Percentiles rank a stretch among this genome's conserved stretches.
phyloP scores from a whole-genome alignment of 1,140 invertebrate species.

The Nomia melanderi region DNA sequence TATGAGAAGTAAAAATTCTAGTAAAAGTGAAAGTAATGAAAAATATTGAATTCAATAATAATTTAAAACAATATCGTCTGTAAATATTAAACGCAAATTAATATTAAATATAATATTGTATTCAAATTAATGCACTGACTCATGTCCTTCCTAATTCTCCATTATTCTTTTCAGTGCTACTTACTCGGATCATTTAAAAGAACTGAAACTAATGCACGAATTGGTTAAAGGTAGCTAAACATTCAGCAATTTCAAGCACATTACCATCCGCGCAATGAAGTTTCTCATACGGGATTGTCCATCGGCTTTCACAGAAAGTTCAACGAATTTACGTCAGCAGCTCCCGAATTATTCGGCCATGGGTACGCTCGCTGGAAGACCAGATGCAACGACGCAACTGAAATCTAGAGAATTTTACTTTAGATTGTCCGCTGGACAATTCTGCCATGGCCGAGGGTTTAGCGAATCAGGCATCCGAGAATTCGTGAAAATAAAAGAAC shows the following conservation, averaged over 20 bases:
- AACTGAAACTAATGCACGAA: no score
- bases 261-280: background rate
- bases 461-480: conserved; percentile 14
- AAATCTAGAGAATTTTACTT: conserved; percentile 40
- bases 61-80: no score
- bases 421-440: conserved; percentile 19
- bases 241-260: background rate
- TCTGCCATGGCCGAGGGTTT: conserved; percentile 16
- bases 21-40: no score
- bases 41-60: no score
- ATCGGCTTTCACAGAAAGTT: background rate
- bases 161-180: no score
- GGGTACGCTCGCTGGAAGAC: background rate
- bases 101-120: no score
- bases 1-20: no score
- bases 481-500: conserved; percentile 38
- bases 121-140: no score
- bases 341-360: conserved; percentile 26
- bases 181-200: no score
- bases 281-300: background rate
- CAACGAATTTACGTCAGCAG: conserved; percentile 2
- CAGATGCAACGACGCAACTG: conserved; percentile 31
- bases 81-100: no score
- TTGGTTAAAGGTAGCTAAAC: no score
- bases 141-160: no score